phyloP scores from a whole-genome alignment of 2,888 invertebrate species.

The Phortica okadai region DNA sequence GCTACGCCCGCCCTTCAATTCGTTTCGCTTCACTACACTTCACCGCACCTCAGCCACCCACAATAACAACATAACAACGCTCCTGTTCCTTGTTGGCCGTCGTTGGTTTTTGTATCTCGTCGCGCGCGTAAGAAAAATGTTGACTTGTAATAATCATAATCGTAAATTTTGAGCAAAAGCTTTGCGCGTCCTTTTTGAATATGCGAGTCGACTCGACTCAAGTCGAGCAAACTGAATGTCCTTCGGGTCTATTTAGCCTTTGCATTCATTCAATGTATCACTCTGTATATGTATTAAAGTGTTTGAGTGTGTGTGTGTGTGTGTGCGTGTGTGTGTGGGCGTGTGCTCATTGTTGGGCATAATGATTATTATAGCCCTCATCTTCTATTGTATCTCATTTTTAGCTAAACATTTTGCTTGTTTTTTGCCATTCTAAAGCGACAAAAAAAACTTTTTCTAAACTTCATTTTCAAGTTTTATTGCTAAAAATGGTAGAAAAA shows the following conservation, averaged over 20 bases:
- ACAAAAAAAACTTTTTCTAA: constrained; percentile 61
- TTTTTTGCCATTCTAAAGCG: constrained; percentile 38
- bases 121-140: constrained; percentile 51
- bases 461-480: constrained; percentile 66
- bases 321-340: constrained; percentile 35
- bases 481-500: background rate
- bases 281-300: constrained; percentile 31
- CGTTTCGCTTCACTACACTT: constrained; percentile 41
- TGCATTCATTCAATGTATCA: constrained; percentile 33
- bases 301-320: constrained; percentile 15
- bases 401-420: constrained; percentile 45
- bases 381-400: constrained; percentile 40
- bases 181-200: constrained; percentile 46
- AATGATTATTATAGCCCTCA: constrained; percentile 37
- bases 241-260: constrained; percentile 69
- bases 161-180: constrained; percentile 67
- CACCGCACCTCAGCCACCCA: constrained; percentile 42
- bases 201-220: constrained; percentile 13
- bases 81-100: background rate
- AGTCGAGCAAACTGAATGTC: constrained; percentile 43
- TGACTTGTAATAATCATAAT: constrained; percentile 72
- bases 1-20: too few relatives aligned
- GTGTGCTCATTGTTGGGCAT: constrained; percentile 33
- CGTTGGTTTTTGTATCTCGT: background rate
- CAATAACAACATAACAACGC: too few relatives aligned